A percentile compares a stretch with the other conserved stretches of the same genome.
Evolutionary conservation across 1,140 invertebrate species (phyloP).

Genomic region (Diabrotica virgifera): DNA sequence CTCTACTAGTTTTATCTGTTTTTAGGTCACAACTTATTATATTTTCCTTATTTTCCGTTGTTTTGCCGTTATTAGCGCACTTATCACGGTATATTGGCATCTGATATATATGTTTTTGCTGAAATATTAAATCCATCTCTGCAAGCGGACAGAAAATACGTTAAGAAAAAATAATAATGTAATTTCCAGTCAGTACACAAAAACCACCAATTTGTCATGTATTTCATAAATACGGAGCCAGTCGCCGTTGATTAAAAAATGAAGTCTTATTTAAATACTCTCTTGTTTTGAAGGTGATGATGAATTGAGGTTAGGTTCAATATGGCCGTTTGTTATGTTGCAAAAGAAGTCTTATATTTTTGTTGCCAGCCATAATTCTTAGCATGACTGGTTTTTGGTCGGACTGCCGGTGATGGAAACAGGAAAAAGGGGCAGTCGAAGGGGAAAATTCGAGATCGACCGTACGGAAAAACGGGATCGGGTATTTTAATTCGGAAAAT

Average conservation of each 20-base stretch:
- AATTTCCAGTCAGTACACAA: slow-evolving; percentile 6
- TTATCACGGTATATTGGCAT: too few relatives aligned
- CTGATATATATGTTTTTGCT: too few relatives aligned
- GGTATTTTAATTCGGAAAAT: neutral
- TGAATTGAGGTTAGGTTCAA: slow-evolving; percentile 33
- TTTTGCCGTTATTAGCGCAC: too few relatives aligned
- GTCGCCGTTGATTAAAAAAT: slow-evolving; percentile 30
- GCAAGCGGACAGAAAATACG: too few relatives aligned
- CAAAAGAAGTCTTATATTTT: slow-evolving; percentile 27
- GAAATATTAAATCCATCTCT: too few relatives aligned
- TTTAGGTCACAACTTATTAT: too few relatives aligned
- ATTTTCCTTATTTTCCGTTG: too few relatives aligned
- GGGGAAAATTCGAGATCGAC: neutral
- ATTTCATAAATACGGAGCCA: slow-evolving; percentile 12
- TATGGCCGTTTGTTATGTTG: slow-evolving; percentile 28
- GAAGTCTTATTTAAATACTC: slow-evolving; percentile 36
- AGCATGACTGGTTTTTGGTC: slow-evolving; percentile 15
- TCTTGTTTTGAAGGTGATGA: slow-evolving; percentile 28
- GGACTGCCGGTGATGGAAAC: slow-evolving; percentile 11
- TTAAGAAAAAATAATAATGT: neutral
- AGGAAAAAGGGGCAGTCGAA: neutral
- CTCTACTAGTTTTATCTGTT: too few relatives aligned
- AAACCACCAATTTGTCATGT: slow-evolving; percentile 32
- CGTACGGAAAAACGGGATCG: neutral
- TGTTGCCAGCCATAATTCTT: slow-evolving; percentile 24